Percentiles rank a stretch among this genome's conserved stretches.
Evolutionary conservation across 2,888 invertebrate genomes (phyloP).

Genomic region (Piscicola geometra): DNA sequence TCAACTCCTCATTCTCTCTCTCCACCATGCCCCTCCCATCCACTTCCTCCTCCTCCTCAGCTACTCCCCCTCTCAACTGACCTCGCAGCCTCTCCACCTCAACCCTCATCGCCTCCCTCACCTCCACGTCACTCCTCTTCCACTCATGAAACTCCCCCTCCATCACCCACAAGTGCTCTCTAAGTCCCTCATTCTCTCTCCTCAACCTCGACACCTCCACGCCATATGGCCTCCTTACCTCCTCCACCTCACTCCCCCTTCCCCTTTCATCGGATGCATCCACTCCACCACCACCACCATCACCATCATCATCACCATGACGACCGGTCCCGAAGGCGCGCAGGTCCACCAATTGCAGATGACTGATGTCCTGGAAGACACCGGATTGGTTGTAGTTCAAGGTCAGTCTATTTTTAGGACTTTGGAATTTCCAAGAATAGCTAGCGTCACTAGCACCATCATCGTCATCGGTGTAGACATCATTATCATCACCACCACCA

Average conservation of each 20-base stretch:
- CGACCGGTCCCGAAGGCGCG: background rate
- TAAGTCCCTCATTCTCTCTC: slow-evolving; percentile 21
- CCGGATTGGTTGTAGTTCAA: slow-evolving; percentile 5
- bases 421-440: background rate
- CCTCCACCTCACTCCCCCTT: background rate
- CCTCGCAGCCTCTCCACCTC: background rate
- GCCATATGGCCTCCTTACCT: background rate
- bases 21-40: no score
- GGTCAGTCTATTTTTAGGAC: background rate
- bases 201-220: slow-evolving; percentile 5
- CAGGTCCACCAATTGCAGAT: slow-evolving; percentile 17
- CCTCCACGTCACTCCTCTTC: slow-evolving; percentile 5
- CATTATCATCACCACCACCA: slow-evolving; percentile 15
- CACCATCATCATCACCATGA: background rate
- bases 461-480: background rate
- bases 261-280: background rate
- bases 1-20: no score
- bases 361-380: slow-evolving; percentile 18
- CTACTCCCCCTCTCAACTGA: background rate
- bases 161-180: slow-evolving; percentile 23
- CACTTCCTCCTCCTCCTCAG: background rate
- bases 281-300: background rate
- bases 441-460: slow-evolving; percentile 11
- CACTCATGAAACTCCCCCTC: slow-evolving; percentile 26
- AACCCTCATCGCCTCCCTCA: background rate